Conservation (phyloP, 2,888 invertebrate species). For the Tenthredo notha region DNA sequence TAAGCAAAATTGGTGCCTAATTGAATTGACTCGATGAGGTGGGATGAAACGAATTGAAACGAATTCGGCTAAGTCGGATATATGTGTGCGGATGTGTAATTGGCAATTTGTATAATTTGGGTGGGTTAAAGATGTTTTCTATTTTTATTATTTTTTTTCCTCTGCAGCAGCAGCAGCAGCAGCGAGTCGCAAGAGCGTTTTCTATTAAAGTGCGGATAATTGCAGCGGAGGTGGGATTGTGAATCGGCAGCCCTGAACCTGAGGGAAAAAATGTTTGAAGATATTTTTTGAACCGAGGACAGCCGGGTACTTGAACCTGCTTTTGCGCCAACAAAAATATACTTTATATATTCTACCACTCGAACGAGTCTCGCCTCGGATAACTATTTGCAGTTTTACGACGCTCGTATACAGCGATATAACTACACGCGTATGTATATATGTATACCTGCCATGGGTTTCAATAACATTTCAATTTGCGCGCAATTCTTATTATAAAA, state of each 20-base stretch:
- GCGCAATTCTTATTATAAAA: constrained; percentile 45
- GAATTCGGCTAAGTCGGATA: background rate
- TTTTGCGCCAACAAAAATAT: constrained; percentile 49
- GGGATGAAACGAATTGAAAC: background rate
- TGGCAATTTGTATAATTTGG: background rate
- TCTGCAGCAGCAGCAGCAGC: background rate
- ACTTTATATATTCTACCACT: constrained; percentile 50
- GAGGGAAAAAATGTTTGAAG: constrained; percentile 18
- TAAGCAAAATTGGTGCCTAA: background rate
- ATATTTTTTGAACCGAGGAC: constrained; percentile 49
- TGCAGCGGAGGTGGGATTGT: background rate
- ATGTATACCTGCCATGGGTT: background rate
- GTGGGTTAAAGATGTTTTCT: background rate
- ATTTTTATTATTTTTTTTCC: background rate
- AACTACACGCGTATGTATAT: background rate
- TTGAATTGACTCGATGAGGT: background rate
- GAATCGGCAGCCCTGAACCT: constrained; percentile 29
- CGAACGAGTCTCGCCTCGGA: constrained; percentile 23
- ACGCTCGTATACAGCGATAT: constrained; percentile 6
- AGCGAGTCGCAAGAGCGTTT: background rate
- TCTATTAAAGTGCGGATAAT: background rate
- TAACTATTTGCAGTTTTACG: constrained; percentile 52
- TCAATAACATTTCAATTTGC: constrained; percentile 53
- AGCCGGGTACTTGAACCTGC: constrained; percentile 46
- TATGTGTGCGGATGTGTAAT: background rate